These are phyloP conservation scores for Actias luna DNA, from an alignment of 2,888 invertebrate genomes.

Conservation along the genomic window DNA sequence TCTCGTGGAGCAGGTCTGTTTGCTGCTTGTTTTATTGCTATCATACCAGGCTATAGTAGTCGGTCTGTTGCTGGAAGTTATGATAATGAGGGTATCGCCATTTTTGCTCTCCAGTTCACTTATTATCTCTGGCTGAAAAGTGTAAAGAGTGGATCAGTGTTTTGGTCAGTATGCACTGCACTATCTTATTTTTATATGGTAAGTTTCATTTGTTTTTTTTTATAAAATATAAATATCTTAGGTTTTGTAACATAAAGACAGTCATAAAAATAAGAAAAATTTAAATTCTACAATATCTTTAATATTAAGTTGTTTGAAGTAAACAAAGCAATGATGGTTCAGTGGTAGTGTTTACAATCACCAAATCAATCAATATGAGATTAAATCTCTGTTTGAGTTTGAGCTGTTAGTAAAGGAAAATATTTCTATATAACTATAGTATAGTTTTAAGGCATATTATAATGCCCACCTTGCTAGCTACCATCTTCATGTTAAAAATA, in stretches of 20 bases:
- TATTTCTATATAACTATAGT: too few relatives aligned
- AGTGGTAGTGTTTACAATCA: too few relatives aligned
- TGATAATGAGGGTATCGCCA: slow-evolving; percentile 99
- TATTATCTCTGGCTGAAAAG: slow-evolving; percentile 99
- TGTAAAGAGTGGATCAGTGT: slow-evolving; percentile 98
- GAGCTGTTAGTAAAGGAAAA: too few relatives aligned
- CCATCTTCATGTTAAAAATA: too few relatives aligned
- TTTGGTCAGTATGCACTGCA: slow-evolving; percentile 97
- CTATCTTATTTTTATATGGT: slow-evolving; percentile 99
- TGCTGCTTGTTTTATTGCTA: slow-evolving; percentile 99
- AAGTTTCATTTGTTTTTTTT: slow-evolving; percentile 54
- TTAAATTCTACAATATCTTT: neutral
- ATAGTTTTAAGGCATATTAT: too few relatives aligned
- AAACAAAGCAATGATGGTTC: too few relatives aligned
- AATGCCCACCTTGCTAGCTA: too few relatives aligned
- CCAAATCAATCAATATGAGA: too few relatives aligned
- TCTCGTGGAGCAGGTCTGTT: slow-evolving; percentile 97
- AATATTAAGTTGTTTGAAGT: too few relatives aligned
- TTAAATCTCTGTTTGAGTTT: too few relatives aligned
- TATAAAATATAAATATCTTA: neutral
- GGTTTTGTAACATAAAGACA: neutral
- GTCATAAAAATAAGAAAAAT: neutral
- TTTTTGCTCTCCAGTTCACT: slow-evolving; percentile 99
- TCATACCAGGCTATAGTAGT: slow-evolving; percentile 99
- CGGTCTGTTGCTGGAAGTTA: slow-evolving; percentile 99